phyloP scores from a whole-genome alignment of 2,888 invertebrate genomes.

The Nemotelus pantherinus region DNA sequence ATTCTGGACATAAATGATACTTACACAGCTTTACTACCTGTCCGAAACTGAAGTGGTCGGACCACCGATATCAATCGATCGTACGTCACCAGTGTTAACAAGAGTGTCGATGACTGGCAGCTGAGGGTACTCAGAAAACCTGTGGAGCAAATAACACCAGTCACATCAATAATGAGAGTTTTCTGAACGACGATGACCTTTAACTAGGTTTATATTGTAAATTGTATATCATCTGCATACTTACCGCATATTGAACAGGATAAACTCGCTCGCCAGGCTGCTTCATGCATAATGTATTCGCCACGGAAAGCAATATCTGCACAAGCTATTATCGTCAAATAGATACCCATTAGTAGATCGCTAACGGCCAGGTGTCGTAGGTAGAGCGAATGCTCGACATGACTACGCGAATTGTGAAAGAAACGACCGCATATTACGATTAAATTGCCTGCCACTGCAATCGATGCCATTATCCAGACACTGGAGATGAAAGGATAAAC shows the following conservation, averaged over 20 bases:
- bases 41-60: slow-evolving; percentile 66
- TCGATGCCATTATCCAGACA: slow-evolving; percentile 71
- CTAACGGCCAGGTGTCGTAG: slow-evolving; percentile 71
- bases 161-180: neutral
- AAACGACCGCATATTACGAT: slow-evolving; percentile 69
- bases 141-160: slow-evolving; percentile 54
- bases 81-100: slow-evolving; percentile 70
- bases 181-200: neutral
- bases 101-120: slow-evolving; percentile 71
- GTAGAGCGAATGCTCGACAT: slow-evolving; percentile 71
- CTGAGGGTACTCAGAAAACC: slow-evolving; percentile 71
- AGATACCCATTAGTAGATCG: slow-evolving; percentile 72
- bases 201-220: neutral
- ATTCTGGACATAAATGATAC: slow-evolving; percentile 53
- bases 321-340: slow-evolving; percentile 69
- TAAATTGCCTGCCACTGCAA: slow-evolving; percentile 70
- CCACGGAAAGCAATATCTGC: slow-evolving; percentile 68
- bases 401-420: slow-evolving; percentile 67
- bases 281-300: slow-evolving; percentile 69
- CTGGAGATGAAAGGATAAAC: slow-evolving; percentile 56
- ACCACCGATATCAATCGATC: slow-evolving; percentile 71
- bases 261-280: slow-evolving; percentile 69
- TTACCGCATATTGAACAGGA: slow-evolving; percentile 69
- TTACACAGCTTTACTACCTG: slow-evolving; percentile 58
- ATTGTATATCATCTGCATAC: neutral